phyloP scores from a whole-genome alignment of 2,888 invertebrate genomes.

The Eupithecia subumbrata region DNA sequence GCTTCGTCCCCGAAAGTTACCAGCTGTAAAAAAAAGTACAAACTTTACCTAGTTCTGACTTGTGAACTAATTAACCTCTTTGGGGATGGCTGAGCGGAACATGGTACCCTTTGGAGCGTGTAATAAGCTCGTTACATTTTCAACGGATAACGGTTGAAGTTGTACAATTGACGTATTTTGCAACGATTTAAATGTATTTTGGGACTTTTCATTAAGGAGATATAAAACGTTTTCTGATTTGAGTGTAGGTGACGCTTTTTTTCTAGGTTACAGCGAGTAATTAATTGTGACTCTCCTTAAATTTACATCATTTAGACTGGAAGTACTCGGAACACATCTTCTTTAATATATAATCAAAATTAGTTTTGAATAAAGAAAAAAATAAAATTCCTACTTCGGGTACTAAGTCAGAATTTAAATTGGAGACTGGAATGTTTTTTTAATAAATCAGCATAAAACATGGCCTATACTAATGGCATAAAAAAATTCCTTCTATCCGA shows the following conservation, averaged over 20 bases:
- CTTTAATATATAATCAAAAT: too few species aligned
- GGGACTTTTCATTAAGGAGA: neutral
- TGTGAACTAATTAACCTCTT: constrained; percentile 8
- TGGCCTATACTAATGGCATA: neutral
- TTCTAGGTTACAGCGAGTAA: neutral
- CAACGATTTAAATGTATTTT: neutral
- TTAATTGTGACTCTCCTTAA: neutral
- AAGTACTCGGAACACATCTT: too few species aligned
- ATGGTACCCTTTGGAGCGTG: neutral
- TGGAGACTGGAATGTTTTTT: neutral
- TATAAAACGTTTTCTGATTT: neutral
- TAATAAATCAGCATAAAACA: neutral
- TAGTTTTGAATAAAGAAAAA: too few species aligned
- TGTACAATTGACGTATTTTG: neutral
- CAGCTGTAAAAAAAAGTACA: constrained; percentile 67
- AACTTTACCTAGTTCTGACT: constrained; percentile 8
- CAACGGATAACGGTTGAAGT: neutral
- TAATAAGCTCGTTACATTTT: constrained; percentile 3
- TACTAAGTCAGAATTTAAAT: neutral
- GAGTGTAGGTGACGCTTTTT: neutral
- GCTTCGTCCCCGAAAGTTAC: constrained; percentile 75
- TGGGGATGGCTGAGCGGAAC: neutral
- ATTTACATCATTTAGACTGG: neutral
- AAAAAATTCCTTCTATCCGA: neutral
- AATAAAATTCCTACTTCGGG: too few species aligned